Evolutionary conservation across 37 sponge, comb jelly and placozoan genomes (phyloP).

Genomic region (Petrosia ficiformis): DNA sequence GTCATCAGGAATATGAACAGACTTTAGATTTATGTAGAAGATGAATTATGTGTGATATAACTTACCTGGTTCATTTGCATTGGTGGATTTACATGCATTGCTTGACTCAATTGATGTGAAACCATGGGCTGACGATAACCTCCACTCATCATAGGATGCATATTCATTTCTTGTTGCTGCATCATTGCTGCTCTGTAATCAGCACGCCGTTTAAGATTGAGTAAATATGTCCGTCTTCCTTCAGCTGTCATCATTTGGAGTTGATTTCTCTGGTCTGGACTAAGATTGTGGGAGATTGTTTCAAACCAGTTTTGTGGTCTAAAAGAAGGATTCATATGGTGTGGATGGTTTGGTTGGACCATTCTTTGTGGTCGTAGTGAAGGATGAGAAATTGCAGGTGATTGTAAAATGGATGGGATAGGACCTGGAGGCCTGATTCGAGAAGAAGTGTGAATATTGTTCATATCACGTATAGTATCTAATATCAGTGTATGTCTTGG

Average conservation of each 20-base stretch:
- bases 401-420: not conserved
- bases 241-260: not conserved
- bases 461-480: not conserved
- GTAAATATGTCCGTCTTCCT: not conserved
- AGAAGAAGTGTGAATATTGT: not conserved
- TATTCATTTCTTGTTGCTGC: not conserved
- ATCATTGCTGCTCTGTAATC: not conserved
- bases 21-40: no score
- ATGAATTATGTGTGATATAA: no score
- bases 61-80: conserved; percentile 6
- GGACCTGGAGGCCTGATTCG: not conserved
- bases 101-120: not conserved
- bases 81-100: not conserved
- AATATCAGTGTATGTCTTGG: not conserved
- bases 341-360: not conserved
- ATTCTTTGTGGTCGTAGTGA: not conserved
- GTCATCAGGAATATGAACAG: no score
- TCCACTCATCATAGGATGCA: not conserved
- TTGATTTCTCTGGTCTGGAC: not conserved
- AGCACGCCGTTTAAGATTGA: not conserved
- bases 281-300: not conserved
- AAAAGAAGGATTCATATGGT: not conserved
- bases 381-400: not conserved
- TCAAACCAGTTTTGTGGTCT: not conserved
- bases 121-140: no score